Base-by-base conservation (phyloP, 2,113 vertebrate species). In the Orientallactaga bullata region DNA sequence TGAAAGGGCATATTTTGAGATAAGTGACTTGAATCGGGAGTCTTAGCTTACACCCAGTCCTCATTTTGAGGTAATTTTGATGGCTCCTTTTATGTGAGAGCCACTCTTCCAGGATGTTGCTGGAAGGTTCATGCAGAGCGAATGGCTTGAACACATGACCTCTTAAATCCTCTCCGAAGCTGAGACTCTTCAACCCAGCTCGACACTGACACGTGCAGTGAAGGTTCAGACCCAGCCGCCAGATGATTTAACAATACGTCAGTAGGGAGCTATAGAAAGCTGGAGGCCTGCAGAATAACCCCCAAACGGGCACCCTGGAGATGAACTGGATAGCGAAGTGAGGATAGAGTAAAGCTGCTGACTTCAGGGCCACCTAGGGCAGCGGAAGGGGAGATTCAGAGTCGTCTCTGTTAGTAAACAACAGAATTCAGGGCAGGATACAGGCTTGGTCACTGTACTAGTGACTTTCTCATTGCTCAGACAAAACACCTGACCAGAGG, bases 81-180 rank as follows among this genome's bases (percentile, higher is more conserved):
- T 0, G 10, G 3, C 1, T 10, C 15, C 3, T 23, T 66, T 3
- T 32, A 18, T 0, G 11, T 0, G 7, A 23, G 7, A 61, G 7
- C 20, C 55, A 13, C 51, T 35, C 20, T 9, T 58, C 24, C 65
- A 30, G 72, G 51, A 15, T 37, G 23, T 42, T 37, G 8, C 1
- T 55, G 24, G 47, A 61, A 28, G 39, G 26, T 11, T 58, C 30
- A 15, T 42, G 12, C 37, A 1, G 3, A n/a, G 73, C 11, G 13
- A 13, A 71, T 13, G 10, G 15, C 16, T 35, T 24, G 20, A 74
- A 13, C 55, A 30, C 3, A 18, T 1, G 13, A 74, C 10, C 42
- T 85, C 26, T 60, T 26, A 39, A n/a, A 21, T 37, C 21, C 39
- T 61, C 42, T 55, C 30, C 26, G 26, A 63, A 65, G n/a, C 13